Percentiles rank a stretch among this genome's conserved stretches.
These are phyloP conservation scores for Drosophila kanapiae DNA, from an alignment of 1,140 invertebrate species.

Conservation along the genomic window DNA sequence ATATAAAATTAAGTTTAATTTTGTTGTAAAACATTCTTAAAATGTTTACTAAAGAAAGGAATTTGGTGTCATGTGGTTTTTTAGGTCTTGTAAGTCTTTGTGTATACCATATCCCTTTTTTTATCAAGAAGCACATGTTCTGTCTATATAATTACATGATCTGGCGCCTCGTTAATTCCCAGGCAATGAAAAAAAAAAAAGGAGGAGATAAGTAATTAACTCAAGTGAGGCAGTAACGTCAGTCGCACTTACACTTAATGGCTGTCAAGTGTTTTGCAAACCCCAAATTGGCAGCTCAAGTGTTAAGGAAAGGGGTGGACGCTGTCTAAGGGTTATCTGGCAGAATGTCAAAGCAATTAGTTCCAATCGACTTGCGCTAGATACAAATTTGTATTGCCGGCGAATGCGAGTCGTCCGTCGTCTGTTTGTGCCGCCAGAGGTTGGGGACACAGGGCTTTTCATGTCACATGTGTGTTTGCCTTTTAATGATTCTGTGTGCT, in stretches of 20 bases:
- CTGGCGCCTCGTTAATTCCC: conserved; percentile 43
- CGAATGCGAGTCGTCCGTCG: not conserved
- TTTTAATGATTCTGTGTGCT: conserved; percentile 65
- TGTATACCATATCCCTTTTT: not conserved
- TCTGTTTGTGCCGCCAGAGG: conserved; percentile 13
- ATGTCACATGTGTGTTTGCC: conserved; percentile 66
- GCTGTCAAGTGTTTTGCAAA: conserved; percentile 44
- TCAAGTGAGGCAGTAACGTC: conserved; percentile 5
- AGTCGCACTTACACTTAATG: conserved; percentile 34
- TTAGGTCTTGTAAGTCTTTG: too few species aligned
- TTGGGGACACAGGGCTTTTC: conserved; percentile 40
- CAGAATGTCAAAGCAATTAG: conserved; percentile 69
- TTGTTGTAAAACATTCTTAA: not conserved
- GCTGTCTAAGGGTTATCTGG: conserved; percentile 24
- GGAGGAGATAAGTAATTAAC: conserved; percentile 5
- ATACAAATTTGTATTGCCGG: conserved; percentile 34
- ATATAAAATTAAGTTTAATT: not conserved
- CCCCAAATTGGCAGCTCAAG: conserved; percentile 32
- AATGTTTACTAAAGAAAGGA: not conserved
- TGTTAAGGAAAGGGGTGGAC: not conserved
- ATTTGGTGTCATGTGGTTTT: not conserved
- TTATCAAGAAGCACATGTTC: conserved; percentile 2
- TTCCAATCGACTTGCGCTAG: conserved; percentile 59
- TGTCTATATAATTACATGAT: conserved; percentile 14
- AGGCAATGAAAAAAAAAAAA: conserved; percentile 34